A percentile compares a stretch with the other conserved stretches of the same genome.
Evolutionary conservation across 2,888 invertebrate genomes (phyloP).

Genomic region (Tyria jacobaeae): DNA sequence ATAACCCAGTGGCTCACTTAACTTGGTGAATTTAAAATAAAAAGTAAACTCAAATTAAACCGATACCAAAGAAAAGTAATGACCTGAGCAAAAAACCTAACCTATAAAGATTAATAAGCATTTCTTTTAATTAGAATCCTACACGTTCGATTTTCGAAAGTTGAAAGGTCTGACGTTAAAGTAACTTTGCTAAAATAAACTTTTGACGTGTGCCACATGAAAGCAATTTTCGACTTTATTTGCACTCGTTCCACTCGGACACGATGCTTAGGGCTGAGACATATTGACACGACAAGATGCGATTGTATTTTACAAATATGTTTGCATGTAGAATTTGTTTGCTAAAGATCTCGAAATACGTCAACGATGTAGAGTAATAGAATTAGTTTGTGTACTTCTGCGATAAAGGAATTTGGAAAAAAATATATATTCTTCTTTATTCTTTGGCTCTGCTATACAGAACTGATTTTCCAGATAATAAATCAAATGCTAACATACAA

Average conservation of each 20-base stretch:
- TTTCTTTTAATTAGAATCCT: constrained; percentile 13
- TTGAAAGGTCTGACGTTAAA: constrained; percentile 51
- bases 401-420: not conserved
- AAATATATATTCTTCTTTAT: not conserved
- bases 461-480: too few relatives aligned
- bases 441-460: not conserved
- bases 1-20: not conserved
- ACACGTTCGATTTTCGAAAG: constrained; percentile 34
- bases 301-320: constrained; percentile 21
- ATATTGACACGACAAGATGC: constrained; percentile 21
- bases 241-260: constrained; percentile 36
- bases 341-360: constrained; percentile 8
- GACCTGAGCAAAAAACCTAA: not conserved
- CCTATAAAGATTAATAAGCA: constrained; percentile 2
- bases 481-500: too few relatives aligned
- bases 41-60: not conserved
- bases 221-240: constrained; percentile 48
- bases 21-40: not conserved
- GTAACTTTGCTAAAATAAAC: constrained; percentile 54
- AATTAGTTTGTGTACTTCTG: constrained; percentile 15
- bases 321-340: constrained; percentile 35
- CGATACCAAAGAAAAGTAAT: not conserved
- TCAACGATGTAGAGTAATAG: constrained; percentile 12
- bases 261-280: constrained; percentile 22
- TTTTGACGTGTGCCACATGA: constrained; percentile 34